Conservation (phyloP, 2,888 invertebrate species). For the Nowickia ferox region DNA sequence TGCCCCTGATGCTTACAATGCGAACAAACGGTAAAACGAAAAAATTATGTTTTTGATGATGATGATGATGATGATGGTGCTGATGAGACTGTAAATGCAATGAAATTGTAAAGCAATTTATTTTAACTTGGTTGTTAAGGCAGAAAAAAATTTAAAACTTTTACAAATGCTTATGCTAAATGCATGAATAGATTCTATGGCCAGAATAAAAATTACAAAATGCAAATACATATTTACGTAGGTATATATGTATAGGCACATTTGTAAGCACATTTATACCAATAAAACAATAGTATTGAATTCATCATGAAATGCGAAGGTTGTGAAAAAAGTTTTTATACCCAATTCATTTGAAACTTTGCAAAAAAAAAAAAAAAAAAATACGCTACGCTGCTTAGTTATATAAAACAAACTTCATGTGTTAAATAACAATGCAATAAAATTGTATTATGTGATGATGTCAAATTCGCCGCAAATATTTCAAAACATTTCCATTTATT, state of each 20-base stretch:
- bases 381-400: too few relatives aligned
- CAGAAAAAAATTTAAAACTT: constrained; percentile 23
- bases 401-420: too few relatives aligned
- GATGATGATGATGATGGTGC: constrained; percentile 12
- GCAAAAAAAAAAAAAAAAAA: too few relatives aligned
- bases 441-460: too few relatives aligned
- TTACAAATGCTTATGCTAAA: constrained; percentile 57
- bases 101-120: constrained; percentile 66
- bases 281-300: constrained; percentile 47
- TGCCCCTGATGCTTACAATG: constrained; percentile 26
- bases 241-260: neutral
- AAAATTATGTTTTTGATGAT: constrained; percentile 33
- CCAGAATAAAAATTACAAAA: constrained; percentile 58
- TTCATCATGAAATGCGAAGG: constrained; percentile 33
- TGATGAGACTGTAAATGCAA: constrained; percentile 50
- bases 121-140: constrained; percentile 52
- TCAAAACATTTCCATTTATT: too few relatives aligned
- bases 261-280: constrained; percentile 4
- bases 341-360: neutral
- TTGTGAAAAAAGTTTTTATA: neutral
- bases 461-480: too few relatives aligned
- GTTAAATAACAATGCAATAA: too few relatives aligned
- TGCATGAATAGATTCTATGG: constrained; percentile 69
- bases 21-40: constrained; percentile 9
- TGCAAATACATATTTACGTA: constrained; percentile 33